Evolutionary conservation across 2,888 invertebrate genomes (phyloP).

Genomic region (Eudasyphora cyanicolor): DNA sequence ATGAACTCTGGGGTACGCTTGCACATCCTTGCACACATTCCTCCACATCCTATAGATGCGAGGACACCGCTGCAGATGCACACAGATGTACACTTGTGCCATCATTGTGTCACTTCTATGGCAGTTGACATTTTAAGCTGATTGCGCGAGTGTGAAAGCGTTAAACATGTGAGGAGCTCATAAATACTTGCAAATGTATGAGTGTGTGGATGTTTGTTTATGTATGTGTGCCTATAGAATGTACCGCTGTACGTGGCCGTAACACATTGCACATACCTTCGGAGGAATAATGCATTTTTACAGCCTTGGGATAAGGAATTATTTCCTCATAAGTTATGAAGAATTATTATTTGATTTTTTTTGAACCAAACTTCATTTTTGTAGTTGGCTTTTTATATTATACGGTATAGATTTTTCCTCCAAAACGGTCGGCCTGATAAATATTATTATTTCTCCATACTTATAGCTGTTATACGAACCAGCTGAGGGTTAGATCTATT

Average conservation of each 20-base stretch:
- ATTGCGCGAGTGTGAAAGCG: slow-evolving; percentile 61
- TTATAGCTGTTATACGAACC: too few relatives aligned
- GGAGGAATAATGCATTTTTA: background rate
- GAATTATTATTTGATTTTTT: too few relatives aligned
- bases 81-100: slow-evolving; percentile 26
- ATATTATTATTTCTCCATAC: too few relatives aligned
- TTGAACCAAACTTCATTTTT: too few relatives aligned
- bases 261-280: background rate
- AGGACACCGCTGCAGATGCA: background rate
- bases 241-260: background rate
- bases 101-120: slow-evolving; percentile 58
- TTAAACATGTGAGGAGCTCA: slow-evolving; percentile 51
- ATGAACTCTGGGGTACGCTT: background rate
- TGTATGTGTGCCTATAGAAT: too few relatives aligned
- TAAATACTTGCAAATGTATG: slow-evolving; percentile 22
- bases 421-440: too few relatives aligned
- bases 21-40: background rate
- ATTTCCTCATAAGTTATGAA: too few relatives aligned
- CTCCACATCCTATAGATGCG: background rate
- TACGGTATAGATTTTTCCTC: too few relatives aligned
- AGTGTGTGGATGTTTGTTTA: background rate
- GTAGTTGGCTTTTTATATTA: too few relatives aligned
- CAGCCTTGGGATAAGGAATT: too few relatives aligned
- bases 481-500: too few relatives aligned
- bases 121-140: slow-evolving; percentile 68